A percentile compares a stretch with the other conserved stretches of the same genome.
Evolutionary conservation across 2,888 invertebrate species (phyloP).

Genomic region (Coleophora flavipennella): DNA sequence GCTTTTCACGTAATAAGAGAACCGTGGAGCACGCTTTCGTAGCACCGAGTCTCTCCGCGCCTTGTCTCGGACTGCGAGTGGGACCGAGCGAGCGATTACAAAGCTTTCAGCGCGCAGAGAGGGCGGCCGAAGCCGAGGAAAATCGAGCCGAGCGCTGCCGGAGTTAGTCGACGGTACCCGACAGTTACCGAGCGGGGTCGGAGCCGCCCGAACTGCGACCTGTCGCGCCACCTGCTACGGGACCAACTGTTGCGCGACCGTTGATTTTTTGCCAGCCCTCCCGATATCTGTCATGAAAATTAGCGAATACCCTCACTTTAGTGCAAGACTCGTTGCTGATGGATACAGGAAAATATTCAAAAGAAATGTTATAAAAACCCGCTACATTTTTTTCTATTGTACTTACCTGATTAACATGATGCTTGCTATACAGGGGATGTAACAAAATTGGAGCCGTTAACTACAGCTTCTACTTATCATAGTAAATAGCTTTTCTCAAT

Average conservation of each 20-base stretch:
- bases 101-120: constrained; percentile 64
- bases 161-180: constrained; percentile 32
- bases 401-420: too few species aligned
- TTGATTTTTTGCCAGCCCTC: constrained; percentile 62
- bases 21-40: constrained; percentile 19
- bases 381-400: too few species aligned
- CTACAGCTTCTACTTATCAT: too few species aligned
- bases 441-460: too few species aligned
- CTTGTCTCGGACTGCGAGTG: constrained; percentile 52
- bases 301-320: constrained; percentile 32
- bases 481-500: too few species aligned
- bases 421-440: too few species aligned
- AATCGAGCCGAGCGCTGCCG: constrained; percentile 32
- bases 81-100: too few species aligned
- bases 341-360: too few species aligned
- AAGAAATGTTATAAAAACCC: too few species aligned
- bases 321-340: too few species aligned
- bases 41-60: constrained; percentile 46
- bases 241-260: constrained; percentile 70
- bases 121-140: constrained; percentile 51
- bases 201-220: constrained; percentile 33
- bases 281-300: constrained; percentile 46
- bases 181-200: constrained; percentile 28
- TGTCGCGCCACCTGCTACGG: constrained; percentile 67
- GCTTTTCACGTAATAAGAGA: constrained; percentile 28